Conservation (phyloP, 2,113 vertebrate species). For the Strix uralensis region DNA sequence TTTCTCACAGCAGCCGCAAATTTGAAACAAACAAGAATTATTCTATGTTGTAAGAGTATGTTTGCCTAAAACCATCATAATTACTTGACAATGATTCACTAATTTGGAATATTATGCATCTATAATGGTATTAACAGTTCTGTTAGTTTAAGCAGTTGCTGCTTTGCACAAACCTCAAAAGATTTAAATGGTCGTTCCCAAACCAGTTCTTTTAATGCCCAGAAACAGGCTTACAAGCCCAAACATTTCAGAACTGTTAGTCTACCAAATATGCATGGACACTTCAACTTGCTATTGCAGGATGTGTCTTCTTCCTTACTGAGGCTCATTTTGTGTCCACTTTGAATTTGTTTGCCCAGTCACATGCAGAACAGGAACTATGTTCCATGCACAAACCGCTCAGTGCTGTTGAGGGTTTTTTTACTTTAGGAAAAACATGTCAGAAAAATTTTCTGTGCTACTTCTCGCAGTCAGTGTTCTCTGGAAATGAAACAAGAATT, state of each 20-base stretch:
- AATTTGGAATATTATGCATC: not conserved
- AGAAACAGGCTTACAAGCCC: not conserved
- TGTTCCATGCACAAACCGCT: not conserved
- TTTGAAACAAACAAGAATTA: constrained; percentile 23
- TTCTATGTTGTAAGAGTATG: not conserved
- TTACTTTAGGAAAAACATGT: constrained; percentile 22
- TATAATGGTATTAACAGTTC: constrained; percentile 33
- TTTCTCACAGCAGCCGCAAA: constrained; percentile 15
- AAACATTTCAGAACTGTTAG: constrained; percentile 53
- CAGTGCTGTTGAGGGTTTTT: not conserved
- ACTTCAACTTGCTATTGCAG: constrained; percentile 1
- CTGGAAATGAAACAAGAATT: constrained; percentile 61
- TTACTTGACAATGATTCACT: not conserved
- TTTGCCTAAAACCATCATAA: not conserved
- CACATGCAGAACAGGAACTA: not conserved
- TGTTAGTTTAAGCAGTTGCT: constrained; percentile 2
- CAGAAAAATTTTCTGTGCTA: constrained; percentile 49
- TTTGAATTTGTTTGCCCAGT: not conserved
- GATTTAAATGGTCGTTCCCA: not conserved
- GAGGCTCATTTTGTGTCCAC: not conserved
- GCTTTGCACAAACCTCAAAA: not conserved
- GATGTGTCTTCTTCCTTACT: not conserved
- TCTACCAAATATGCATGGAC: not conserved
- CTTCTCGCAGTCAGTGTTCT: constrained; percentile 25
- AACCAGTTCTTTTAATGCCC: not conserved